phyloP scores from a whole-genome alignment of 2,888 invertebrate genomes.

The Parthenolecanium corni region DNA sequence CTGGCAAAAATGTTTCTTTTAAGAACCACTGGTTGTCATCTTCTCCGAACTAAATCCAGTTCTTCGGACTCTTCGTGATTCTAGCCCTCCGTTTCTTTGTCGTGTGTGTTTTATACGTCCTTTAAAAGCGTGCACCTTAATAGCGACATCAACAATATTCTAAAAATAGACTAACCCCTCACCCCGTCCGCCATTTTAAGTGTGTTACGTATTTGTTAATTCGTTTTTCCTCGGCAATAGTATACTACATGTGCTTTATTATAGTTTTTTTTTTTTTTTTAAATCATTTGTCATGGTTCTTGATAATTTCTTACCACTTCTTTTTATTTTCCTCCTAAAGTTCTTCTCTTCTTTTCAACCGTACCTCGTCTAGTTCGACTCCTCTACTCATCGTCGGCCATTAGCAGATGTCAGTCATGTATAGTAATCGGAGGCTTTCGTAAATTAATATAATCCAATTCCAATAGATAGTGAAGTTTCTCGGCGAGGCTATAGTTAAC shows the following conservation, averaged over 20 bases:
- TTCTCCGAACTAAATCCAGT: constrained; percentile 13
- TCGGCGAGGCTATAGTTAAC: background rate
- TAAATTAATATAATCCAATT: too few relatives aligned
- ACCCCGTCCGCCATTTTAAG: background rate
- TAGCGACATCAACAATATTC: constrained; percentile 19
- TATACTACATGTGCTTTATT: constrained; percentile 10
- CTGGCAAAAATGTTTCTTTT: too few relatives aligned
- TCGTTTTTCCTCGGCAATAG: constrained; percentile 7
- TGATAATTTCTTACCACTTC: background rate
- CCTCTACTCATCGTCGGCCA: background rate
- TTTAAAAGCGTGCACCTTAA: constrained; percentile 9
- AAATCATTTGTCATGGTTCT: constrained; percentile 9
- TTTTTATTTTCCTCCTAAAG: background rate
- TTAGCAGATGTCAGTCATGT: too few relatives aligned
- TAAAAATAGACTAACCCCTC: constrained; percentile 7
- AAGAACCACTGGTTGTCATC: constrained; percentile 20
- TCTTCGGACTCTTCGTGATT: constrained; percentile 22
- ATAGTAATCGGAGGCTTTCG: too few relatives aligned
- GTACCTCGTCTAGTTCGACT: background rate
- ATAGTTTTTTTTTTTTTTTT: constrained; percentile 3
- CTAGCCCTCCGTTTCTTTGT: background rate
- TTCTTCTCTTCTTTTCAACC: background rate
- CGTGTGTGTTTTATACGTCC: too few relatives aligned
- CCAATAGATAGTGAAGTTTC: too few relatives aligned
- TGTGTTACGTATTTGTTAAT: constrained; percentile 12